Evolutionary conservation across 2,797 vertebrate genomes (phyloP).

Genomic region (Ispidina picta): DNA sequence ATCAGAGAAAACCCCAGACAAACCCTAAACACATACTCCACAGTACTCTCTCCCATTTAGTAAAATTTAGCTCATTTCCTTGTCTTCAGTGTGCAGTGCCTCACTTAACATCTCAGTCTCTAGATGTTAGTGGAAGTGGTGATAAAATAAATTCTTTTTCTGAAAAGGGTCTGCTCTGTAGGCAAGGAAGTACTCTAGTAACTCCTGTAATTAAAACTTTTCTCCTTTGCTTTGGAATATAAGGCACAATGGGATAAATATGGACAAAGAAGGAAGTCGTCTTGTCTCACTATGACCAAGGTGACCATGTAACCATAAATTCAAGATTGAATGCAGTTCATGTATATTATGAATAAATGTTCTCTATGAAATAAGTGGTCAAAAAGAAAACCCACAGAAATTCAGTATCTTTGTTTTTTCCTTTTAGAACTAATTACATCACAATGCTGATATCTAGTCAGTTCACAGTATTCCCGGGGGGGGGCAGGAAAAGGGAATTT

Average conservation of each 20-base stretch:
- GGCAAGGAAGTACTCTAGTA: not conserved
- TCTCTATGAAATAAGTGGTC: not conserved
- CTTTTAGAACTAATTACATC: not conserved
- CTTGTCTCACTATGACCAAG: not conserved
- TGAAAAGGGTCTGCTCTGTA: not conserved
- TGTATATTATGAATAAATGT: rapidly evolving
- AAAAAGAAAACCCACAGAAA: not conserved
- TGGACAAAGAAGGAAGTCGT: not conserved
- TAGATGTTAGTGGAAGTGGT: not conserved
- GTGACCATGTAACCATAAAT: not conserved
- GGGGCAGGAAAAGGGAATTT: not conserved
- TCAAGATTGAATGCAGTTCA: rapidly evolving
- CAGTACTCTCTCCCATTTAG: not conserved
- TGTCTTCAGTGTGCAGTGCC: not conserved
- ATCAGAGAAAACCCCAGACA: not conserved
- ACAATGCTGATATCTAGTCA: not conserved
- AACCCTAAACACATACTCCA: not conserved
- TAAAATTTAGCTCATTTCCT: not conserved
- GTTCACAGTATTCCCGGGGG: not conserved
- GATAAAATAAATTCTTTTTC: not conserved
- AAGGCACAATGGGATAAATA: not conserved
- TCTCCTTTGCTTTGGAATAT: not conserved
- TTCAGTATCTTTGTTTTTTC: not conserved
- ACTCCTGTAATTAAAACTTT: not conserved
- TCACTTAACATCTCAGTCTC: not conserved